phyloP scores from a whole-genome alignment of 2,113 vertebrate genomes.

The Elgaria multicarinata region DNA sequence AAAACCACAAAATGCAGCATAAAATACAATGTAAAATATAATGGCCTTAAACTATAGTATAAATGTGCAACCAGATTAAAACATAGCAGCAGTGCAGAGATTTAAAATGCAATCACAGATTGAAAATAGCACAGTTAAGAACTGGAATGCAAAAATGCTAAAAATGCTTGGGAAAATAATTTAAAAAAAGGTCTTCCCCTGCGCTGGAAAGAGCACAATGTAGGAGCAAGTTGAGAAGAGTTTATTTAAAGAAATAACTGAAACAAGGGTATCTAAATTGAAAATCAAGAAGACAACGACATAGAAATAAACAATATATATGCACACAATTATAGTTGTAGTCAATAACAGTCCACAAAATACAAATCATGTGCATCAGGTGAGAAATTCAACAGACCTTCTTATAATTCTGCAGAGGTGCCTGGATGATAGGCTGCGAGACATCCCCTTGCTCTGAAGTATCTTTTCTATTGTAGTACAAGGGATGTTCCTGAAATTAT shows the following conservation, averaged over 20 bases:
- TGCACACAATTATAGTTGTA: conserved; percentile 25
- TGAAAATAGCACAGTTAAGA: too few species aligned
- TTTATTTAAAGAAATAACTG: conserved; percentile 36
- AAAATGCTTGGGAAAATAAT: too few species aligned
- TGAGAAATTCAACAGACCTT: conserved; percentile 31
- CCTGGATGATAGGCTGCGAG: not conserved
- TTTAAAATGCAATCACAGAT: too few species aligned
- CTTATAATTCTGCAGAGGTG: not conserved
- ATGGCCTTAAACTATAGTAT: too few species aligned
- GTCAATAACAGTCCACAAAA: conserved; percentile 12
- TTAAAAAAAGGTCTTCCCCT: too few species aligned
- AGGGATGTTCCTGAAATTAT: conserved; percentile 21
- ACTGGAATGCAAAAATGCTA: too few species aligned
- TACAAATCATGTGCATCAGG: not conserved
- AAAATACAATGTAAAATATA: too few species aligned
- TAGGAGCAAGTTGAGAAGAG: too few species aligned
- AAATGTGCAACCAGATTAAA: too few species aligned
- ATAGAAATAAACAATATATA: conserved; percentile 29
- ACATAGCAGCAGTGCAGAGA: too few species aligned
- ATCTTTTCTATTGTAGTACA: not conserved
- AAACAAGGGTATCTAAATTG: not conserved
- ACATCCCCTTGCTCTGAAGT: not conserved
- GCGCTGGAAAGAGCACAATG: too few species aligned
- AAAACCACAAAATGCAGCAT: too few species aligned
- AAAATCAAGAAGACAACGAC: conserved; percentile 18